Conservation (phyloP, 2,797 vertebrate genomes). For the Hippocampus kuda region DNA sequence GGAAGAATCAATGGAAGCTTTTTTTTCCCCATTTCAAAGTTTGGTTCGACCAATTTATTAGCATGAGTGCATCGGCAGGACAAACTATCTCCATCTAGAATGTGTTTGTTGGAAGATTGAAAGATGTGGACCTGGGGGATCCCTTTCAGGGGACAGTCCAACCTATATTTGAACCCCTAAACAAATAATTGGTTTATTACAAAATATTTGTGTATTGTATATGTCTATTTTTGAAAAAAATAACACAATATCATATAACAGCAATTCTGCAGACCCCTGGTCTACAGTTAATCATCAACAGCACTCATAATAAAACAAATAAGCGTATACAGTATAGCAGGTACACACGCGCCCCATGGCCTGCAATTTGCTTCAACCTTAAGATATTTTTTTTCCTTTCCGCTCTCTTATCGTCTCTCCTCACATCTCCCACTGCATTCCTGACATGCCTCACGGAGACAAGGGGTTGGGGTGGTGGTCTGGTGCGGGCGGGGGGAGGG, state of each 20-base stretch:
- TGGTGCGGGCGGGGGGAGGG: background rate
- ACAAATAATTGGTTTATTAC: no score
- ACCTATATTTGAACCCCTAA: no score
- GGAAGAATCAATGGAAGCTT: conserved; percentile 15
- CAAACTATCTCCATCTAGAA: background rate
- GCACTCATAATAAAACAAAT: background rate
- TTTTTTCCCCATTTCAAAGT: background rate
- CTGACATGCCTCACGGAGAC: conserved; percentile 62
- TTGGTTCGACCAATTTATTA: background rate
- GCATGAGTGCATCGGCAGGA: conserved; percentile 6
- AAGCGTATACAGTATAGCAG: conserved; percentile 19
- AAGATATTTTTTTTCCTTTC: conserved; percentile 39
- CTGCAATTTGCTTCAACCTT: conserved; percentile 16
- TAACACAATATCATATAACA: background rate
- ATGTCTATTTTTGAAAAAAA: background rate
- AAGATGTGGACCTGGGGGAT: background rate
- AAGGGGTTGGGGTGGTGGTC: conserved; percentile 1
- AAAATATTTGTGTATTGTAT: no score
- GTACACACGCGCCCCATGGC: conserved; percentile 36
- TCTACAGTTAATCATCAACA: background rate
- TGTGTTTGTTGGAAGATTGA: background rate
- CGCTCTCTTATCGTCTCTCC: conserved; percentile 38
- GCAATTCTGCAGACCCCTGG: background rate
- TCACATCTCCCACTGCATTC: conserved; percentile 57
- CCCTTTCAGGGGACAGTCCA: no score